These are phyloP conservation scores for Etia nguti DNA, from an alignment of 2,113 vertebrate genomes.

Conservation along the genomic window DNA sequence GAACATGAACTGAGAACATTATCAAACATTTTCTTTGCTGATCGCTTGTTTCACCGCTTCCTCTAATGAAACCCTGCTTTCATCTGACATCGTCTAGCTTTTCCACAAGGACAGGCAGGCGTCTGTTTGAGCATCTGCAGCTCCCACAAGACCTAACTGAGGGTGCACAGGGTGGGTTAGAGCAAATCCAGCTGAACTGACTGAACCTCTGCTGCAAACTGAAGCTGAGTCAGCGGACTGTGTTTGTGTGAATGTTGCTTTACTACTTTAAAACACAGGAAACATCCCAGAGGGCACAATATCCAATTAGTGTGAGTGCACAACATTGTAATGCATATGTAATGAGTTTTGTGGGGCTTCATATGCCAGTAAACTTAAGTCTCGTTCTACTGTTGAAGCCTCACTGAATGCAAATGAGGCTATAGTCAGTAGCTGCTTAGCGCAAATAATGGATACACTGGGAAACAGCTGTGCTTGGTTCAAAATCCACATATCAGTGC, in stretches of 20 bases:
- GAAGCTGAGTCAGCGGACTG: constrained; percentile 29
- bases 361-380: not conserved
- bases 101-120: not conserved
- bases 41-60: not conserved
- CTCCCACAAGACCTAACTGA: not conserved
- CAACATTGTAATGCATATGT: constrained; percentile 10
- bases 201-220: constrained; percentile 8
- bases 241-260: not conserved
- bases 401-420: not conserved
- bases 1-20: not conserved
- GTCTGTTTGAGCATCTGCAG: not conserved
- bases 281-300: constrained; percentile 41
- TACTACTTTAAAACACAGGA: constrained; percentile 36
- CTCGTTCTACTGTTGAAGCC: not conserved
- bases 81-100: not conserved
- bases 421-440: not conserved
- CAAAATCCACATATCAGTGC: not conserved
- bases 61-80: not conserved
- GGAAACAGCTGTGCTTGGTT: not conserved
- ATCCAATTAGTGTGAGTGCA: constrained; percentile 30
- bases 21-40: not conserved
- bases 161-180: not conserved
- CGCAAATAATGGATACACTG: not conserved
- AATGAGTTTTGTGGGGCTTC: not conserved
- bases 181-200: constrained; percentile 22